Evolutionary conservation across 2,888 invertebrate genomes (phyloP), one percentile per base, ranked within the genome.

Genomic region (Baccha elongata): DNA sequence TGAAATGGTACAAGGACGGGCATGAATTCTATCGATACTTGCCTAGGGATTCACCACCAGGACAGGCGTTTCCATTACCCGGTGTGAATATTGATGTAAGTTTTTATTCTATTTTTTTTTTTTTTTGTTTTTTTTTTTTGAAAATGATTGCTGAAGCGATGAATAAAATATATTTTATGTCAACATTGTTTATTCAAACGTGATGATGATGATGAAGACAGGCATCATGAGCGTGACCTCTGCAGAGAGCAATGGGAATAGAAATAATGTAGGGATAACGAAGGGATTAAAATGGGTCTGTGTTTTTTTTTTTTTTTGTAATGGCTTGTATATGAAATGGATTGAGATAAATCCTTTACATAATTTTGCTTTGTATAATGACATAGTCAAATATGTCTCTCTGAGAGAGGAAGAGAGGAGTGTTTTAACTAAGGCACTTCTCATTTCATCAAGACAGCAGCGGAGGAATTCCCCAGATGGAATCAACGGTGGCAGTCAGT

Each of bases 1-100:
- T 97, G 87, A 97, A 97, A 91, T 97, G 97, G 97, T 97, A 97
- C 92, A 97, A 96, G 90, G 96, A 96, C 89, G 96, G 96, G 84
- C 94, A 95, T 89, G 97, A 97, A 92, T 96, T 97, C 92, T 97
- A 96, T 92, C 93, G 97, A 79, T 96, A 94, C 91, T 95, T 96
- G 86, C 97, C 97, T 32, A 92, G 95, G 58, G 96, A 97, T 90
- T 93, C 93, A 87, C 96, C 97, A 84, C 95, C 96, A 8, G 94
- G 94, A 72, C 94, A 96, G 91, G 94, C 94, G 86, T 96, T 97
- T 89, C 92, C 93, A 53, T 91, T 96, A 86, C 95, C 95, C 0
- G 97, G 97, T 86, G 95, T 97, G 83, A 94, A 94, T 87, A 96
- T 97, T 58, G 95, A 96, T 92, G 97, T 97, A 91, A 96, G 96